A percentile compares a stretch with the other conserved stretches of the same genome.
Evolutionary conservation across 92 coral and sea anemone genomes (phyloP).

Genomic region (Umimayanthus kanabou): DNA sequence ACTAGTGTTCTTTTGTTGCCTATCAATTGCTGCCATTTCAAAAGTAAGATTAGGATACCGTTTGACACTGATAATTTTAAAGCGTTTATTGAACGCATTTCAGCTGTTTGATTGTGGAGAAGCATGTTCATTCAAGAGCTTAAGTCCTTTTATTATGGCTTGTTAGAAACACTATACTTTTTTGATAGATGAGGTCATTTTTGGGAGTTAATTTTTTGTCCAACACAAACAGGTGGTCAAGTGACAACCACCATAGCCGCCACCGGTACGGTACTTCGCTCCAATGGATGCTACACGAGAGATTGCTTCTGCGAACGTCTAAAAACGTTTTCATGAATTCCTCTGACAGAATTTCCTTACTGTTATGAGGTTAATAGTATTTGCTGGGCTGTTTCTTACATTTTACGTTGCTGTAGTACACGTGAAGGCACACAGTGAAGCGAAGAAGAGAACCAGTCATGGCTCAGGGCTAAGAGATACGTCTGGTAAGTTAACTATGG

Average conservation of each 20-base stretch:
- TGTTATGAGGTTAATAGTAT: constrained; percentile 11
- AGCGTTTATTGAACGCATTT: background rate
- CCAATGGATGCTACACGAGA: constrained; percentile 20
- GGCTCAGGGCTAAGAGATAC: background rate
- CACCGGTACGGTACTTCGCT: constrained; percentile 6
- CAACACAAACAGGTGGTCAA: constrained; percentile 23
- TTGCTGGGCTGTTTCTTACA: background rate
- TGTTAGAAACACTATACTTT: background rate
- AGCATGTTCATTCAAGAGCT: background rate
- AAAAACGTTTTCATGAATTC: constrained; percentile 26
- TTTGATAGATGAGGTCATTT: constrained; percentile 30
- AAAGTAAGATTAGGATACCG: background rate
- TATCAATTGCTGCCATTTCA: background rate
- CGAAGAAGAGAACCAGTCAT: background rate
- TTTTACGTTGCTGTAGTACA: background rate
- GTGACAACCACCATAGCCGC: background rate
- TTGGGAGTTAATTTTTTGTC: background rate
- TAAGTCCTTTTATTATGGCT: background rate
- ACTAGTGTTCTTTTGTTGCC: background rate
- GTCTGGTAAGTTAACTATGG: constrained; percentile 25
- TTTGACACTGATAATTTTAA: background rate
- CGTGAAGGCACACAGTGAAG: background rate
- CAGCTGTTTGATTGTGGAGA: background rate
- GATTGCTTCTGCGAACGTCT: background rate
- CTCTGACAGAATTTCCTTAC: constrained; percentile 16